phyloP scores from a whole-genome alignment of 2,113 vertebrate genomes.

The Scatophagus argus region DNA sequence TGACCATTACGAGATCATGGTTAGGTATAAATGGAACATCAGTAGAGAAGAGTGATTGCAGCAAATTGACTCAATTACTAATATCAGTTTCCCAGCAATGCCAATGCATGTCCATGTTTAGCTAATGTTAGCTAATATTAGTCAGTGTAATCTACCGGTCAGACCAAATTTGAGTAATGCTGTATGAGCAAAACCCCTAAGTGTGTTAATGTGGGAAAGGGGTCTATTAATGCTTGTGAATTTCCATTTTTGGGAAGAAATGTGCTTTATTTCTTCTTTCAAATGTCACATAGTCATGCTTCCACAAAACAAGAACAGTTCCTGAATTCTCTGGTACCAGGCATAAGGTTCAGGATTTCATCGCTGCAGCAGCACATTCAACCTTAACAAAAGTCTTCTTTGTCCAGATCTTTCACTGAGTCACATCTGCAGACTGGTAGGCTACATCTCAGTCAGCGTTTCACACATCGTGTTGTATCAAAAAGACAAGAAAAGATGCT shows the following conservation, averaged over 20 bases:
- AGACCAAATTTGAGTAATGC: neutral
- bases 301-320: neutral
- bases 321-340: neutral
- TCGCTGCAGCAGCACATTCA: neutral
- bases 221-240: neutral
- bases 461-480: neutral
- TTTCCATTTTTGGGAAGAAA: conserved; percentile 1
- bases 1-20: neutral
- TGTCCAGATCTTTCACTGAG: conserved; percentile 2
- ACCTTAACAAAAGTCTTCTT: neutral
- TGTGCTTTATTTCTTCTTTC: neutral
- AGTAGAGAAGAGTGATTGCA: neutral
- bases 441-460: neutral
- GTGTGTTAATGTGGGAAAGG: neutral
- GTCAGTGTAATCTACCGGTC: neutral
- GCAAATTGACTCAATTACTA: neutral
- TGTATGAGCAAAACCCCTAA: neutral
- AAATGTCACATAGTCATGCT: neutral
- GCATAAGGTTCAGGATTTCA: neutral
- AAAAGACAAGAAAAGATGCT: conserved; percentile 21
- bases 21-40: neutral
- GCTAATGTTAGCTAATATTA: neutral
- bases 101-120: conserved; percentile 1
- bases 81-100: neutral
- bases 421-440: neutral